Evolutionary conservation across 2,888 invertebrate genomes (phyloP), one percentile per base, ranked within the genome.

Genomic region (Lepidocyrtoides sp.): DNA sequence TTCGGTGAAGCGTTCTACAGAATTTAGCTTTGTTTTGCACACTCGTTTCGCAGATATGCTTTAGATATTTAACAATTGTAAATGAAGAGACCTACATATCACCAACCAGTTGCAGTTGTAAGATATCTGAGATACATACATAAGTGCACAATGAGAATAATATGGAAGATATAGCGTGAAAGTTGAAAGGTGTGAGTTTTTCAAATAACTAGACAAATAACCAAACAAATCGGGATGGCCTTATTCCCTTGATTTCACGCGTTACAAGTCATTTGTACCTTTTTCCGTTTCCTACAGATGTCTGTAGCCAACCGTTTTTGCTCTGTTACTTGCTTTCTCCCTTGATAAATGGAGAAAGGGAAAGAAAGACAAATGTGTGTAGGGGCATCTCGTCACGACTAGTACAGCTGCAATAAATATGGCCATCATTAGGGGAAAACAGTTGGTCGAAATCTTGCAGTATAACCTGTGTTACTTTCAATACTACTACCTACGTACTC

Each of bases 381-480:
- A 60, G 77, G 83, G 87, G 82, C 63, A 54, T 63, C 66, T 63
- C 87, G 44, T 82, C 82, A 29, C 75, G 75, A n/a, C n/a, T n/a
- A n/a, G n/a, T n/a, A n/a, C n/a, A n/a, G 54, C 83, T 63, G 36
- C 66, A 72, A 91, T 91, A 91, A 91, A 91, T 91, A 91, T 87
- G 7, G 60, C 77, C 87, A 82, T 75, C 87, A 87, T 82, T 87
- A 83, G n/a, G 60, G 75, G 57, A 63, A 75, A 86, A 81, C 57
- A 85, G 54, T 41, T 72, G 83, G 84, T 44, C 72, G 20, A 69
- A 90, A 79, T 79, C 90, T 84, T 51, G 81, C 66, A 69, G 83
- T 83, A 75, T 75, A 75, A 75, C 69, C 41, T 17, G 41, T 41
- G 69, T 36, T 72, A 41, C 36, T 72, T 72, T 72, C 69, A 69